A percentile compares a stretch with the other conserved stretches of the same genome.
Conservation (phyloP, 2,888 invertebrate species). For the Caenorhabditis zanzibari region DNA sequence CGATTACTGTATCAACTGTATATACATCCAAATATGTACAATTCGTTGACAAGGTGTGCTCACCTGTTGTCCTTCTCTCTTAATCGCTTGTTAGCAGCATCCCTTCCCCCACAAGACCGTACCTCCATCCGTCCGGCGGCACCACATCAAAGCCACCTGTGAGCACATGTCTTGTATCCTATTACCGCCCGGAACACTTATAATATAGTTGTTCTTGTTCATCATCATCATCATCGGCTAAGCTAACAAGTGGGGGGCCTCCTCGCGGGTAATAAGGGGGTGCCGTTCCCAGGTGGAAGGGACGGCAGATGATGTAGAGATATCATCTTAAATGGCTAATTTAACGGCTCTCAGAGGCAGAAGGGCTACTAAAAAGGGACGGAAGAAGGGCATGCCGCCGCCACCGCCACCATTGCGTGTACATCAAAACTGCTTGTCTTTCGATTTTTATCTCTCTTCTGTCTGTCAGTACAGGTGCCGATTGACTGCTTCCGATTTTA, state of each 20-base stretch:
- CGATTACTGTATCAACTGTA: constrained; percentile 15
- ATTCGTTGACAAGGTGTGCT: constrained; percentile 36
- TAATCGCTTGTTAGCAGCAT: background rate
- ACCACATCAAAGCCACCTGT: constrained; percentile 34
- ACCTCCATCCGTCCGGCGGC: constrained; percentile 20
- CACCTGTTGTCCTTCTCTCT: constrained; percentile 13
- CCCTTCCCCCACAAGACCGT: background rate
- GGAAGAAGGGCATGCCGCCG: constrained; percentile 42
- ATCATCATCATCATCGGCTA: constrained; percentile 12
- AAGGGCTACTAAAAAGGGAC: background rate
- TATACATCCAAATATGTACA: too few species aligned
- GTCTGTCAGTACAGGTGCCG: constrained; percentile 43
- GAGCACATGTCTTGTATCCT: constrained; percentile 67
- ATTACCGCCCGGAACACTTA: constrained; percentile 46
- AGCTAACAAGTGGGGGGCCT: constrained; percentile 5
- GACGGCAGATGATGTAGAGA: constrained; percentile 3
- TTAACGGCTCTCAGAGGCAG: constrained; percentile 57
- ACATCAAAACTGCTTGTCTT: constrained; percentile 50
- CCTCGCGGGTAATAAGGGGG: constrained; percentile 39
- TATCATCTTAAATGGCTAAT: constrained; percentile 52
- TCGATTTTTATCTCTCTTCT: constrained; percentile 45
- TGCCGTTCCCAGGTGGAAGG: constrained; percentile 36
- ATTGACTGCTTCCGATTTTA: constrained; percentile 48
- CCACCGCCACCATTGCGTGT: constrained; percentile 26
- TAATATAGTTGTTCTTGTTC: constrained; percentile 1